Evolutionary conservation across 2,888 invertebrate genomes (phyloP), one percentile per base, ranked within the genome.

Genomic region (Zele albiditarsus): DNA sequence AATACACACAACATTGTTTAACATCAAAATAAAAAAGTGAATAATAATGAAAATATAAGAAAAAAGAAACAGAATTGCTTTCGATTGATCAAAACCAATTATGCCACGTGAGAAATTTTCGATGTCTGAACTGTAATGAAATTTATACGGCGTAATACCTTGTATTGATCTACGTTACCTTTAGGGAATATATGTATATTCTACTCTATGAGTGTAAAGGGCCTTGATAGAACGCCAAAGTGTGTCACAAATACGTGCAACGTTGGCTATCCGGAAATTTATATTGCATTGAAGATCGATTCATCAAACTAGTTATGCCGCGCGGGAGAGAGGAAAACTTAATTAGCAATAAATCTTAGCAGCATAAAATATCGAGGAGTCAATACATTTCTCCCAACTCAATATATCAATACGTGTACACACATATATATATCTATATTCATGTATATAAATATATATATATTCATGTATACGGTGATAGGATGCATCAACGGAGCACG

Each of bases 281-380:
- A 68, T 49, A 68, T 20, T 16, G 31, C 28, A 5, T 20, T 20
- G 33, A 14, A 23, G 20, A 68, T 53, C 68, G 42, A 67, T 49
- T 25, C 49, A 28, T 67, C 49, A 49, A 23, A 46, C 38, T 38
- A 38, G 38, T 58, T 27, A 58, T 25, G 6, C 3, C 1, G 27
- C 27, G 20, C 12, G 57, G 25, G 57, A 33, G 20, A 62, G 23
- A 33, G 20, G 38, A 33, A 33, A 65, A 65, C n/a, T 42, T 66
- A 66, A 46, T 66, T 66, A 66, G 46, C 46, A 25, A 66, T 66
- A 66, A 66, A 66, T 66, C 28, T 46, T 66, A 33, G 33, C 10
- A 16, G 2, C 38, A 38, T 38, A n/a, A 20, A 23, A 65, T 33
- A 31, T 20, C 63, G 33, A 28, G 12, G 6, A 38, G 12, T 38